Evolutionary conservation across 2,888 invertebrate genomes (phyloP), one percentile per base, ranked within the genome.

Genomic region (Carpatolechia fugitivella): DNA sequence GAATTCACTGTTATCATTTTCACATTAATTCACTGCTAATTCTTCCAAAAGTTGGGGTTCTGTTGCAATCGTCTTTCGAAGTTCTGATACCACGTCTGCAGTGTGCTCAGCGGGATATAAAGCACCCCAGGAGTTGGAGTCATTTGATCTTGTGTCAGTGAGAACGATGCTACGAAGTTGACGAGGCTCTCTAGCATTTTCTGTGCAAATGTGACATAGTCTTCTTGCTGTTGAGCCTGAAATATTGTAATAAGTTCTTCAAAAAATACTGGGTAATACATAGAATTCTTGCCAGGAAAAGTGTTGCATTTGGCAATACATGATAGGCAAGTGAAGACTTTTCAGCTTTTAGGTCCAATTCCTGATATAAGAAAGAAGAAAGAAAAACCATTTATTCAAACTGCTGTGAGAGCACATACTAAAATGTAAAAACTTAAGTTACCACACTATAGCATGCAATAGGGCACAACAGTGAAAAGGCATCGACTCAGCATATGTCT

Each of bases 31-130:
- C 8, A 7, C 11, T 56, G 59, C 66, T 81, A 80, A 63, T 79
- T 82, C 70, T 94, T 97, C 99, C 98, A 99, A 80, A 98, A 99
- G 76, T 97, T 95, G 0, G 98, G 98, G 88, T 98, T 98, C 62
- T 95, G 95, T 65, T 94, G 93, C 60, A 99, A 87, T 66, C 97
- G 91, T 67, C 98, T 90, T 76, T 97, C 95, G 76, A 99, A 99
- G 77, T 95, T 98, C 61, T 94, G 94, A 76, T 96, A 99, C 99
- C 99, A 99, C 29, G 94, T 95, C 76, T 98, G 96, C 35, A 99
- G 91, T 0, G 95, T 94, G 55, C 94, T 95, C 30, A 98, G 86
- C 0, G 99, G 99, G 52, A 99, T 95, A 84, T 95, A 97, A 7
- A 94, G 94, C 62, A 97, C 96, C 0, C 92, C 92, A 0, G 96